These are phyloP conservation scores for Onychomys torridus DNA, from an alignment of 2,797 vertebrate species.

Conservation along the genomic window DNA sequence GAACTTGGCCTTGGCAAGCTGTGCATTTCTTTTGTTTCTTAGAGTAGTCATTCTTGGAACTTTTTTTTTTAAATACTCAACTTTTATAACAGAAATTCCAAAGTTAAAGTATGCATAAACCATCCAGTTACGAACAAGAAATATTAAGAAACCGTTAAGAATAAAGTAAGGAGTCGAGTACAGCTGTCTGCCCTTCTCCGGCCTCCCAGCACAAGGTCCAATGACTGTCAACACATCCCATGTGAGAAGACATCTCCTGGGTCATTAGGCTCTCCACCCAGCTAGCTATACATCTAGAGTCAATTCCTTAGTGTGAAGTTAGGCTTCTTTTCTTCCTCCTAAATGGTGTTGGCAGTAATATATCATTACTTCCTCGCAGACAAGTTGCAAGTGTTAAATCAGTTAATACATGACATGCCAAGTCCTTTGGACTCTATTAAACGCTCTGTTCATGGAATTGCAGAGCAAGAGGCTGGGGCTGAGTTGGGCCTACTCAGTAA, in stretches of 20 bases:
- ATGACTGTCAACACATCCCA: background rate
- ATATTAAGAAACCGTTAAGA: background rate
- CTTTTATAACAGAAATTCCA: constrained; percentile 39
- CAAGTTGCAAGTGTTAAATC: background rate
- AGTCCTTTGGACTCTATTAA: background rate
- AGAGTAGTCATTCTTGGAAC: background rate
- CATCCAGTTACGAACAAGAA: background rate
- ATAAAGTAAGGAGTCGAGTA: background rate
- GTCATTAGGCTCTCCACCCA: background rate
- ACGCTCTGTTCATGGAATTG: background rate
- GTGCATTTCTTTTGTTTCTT: background rate
- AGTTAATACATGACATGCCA: background rate
- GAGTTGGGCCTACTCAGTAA: background rate
- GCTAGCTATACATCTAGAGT: background rate
- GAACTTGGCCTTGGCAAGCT: background rate
- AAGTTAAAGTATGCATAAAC: background rate
- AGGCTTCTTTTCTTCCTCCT: background rate
- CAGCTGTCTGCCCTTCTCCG: background rate
- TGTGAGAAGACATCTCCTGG: background rate
- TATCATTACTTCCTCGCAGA: background rate
- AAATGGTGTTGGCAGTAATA: background rate
- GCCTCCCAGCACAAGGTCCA: background rate
- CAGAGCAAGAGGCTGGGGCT: no score
- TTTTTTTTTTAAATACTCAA: background rate
- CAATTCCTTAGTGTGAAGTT: background rate